Percentiles rank a stretch among this genome's conserved stretches.
These are phyloP conservation scores for Eudiplozoon nipponicum DNA, from an alignment of 2,888 invertebrate genomes.

Conservation along the genomic window DNA sequence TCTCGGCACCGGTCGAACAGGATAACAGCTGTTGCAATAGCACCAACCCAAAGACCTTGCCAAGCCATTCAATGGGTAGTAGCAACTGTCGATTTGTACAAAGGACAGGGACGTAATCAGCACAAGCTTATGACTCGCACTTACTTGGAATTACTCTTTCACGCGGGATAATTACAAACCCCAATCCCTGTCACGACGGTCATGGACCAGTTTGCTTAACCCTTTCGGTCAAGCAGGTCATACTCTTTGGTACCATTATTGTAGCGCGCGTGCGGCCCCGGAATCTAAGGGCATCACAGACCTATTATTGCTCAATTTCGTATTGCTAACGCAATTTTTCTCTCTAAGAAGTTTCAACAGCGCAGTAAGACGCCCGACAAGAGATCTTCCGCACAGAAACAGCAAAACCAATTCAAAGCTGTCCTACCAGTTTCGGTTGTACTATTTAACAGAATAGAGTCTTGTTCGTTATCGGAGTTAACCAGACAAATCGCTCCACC, in stretches of 20 bases:
- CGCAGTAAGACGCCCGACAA: too few relatives aligned
- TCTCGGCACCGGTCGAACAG: too few relatives aligned
- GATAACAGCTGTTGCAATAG: too few relatives aligned
- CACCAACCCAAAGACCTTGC: constrained; percentile 32
- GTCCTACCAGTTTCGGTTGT: constrained; percentile 1
- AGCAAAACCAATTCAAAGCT: too few relatives aligned
- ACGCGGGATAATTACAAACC: constrained; percentile 34
- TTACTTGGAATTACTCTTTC: constrained; percentile 40
- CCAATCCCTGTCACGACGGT: constrained; percentile 38
- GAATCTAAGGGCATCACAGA: constrained; percentile 38
- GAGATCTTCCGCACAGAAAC: too few relatives aligned
- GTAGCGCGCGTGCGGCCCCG: constrained; percentile 24
- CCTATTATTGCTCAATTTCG: constrained; percentile 35
- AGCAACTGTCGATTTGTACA: constrained; percentile 42
- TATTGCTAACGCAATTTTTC: constrained; percentile 34
- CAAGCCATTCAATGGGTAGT: constrained; percentile 38
- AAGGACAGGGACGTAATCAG: constrained; percentile 40
- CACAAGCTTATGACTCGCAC: constrained; percentile 37
- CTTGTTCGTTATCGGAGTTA: constrained; percentile 43
- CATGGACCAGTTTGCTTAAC: constrained; percentile 38
- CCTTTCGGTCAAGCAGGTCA: constrained; percentile 30
- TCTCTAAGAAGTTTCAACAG: constrained; percentile 36
- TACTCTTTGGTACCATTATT: constrained; percentile 32
- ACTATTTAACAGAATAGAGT: constrained; percentile 35
- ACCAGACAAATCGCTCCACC: constrained; percentile 36